phyloP scores from a whole-genome alignment of 2,797 vertebrate genomes.

The Staurois parvus region DNA sequence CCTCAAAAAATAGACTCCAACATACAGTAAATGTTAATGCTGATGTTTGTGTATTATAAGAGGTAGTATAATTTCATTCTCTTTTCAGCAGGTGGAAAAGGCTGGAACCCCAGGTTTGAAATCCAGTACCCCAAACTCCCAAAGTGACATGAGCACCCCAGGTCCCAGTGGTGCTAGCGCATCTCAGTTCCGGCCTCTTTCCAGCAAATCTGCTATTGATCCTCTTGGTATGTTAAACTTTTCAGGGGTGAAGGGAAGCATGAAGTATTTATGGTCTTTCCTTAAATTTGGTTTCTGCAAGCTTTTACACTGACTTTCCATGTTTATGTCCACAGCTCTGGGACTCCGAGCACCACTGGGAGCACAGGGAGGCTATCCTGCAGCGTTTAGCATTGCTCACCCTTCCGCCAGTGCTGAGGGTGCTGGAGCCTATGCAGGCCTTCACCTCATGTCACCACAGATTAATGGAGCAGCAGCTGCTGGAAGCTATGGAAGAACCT shows the following conservation, averaged over 20 bases:
- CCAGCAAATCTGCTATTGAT: conserved; percentile 82
- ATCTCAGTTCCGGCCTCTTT: conserved; percentile 82
- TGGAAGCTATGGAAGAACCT: conserved; percentile 79
- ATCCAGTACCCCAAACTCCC: conserved; percentile 87
- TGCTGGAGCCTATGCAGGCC: conserved; percentile 77
- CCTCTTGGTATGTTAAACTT: conserved; percentile 77
- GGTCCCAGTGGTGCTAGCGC: conserved; percentile 76
- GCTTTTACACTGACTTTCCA: not conserved
- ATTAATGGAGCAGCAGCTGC: conserved; percentile 81
- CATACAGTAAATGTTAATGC: not conserved
- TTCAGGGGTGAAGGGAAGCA: not conserved
- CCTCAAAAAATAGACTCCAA: not conserved
- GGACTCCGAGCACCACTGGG: conserved; percentile 85
- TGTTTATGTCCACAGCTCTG: conserved; percentile 75
- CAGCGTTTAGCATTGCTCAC: conserved; percentile 84
- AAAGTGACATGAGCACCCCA: conserved; percentile 76
- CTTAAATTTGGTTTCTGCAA: not conserved
- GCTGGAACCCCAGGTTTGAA: conserved; percentile 89
- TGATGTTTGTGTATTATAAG: not conserved
- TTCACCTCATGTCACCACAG: conserved; percentile 85
- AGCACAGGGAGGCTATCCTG: conserved; percentile 85
- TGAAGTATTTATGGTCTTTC: not conserved
- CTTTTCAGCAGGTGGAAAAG: conserved; percentile 82
- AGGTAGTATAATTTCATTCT: not conserved
- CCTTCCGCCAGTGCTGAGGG: conserved; percentile 87